Percentiles rank a stretch among this genome's conserved stretches.
These are phyloP conservation scores for Brachyhypopomus occidentalis DNA, from an alignment of 2,113 vertebrate species.

Conservation along the genomic window DNA sequence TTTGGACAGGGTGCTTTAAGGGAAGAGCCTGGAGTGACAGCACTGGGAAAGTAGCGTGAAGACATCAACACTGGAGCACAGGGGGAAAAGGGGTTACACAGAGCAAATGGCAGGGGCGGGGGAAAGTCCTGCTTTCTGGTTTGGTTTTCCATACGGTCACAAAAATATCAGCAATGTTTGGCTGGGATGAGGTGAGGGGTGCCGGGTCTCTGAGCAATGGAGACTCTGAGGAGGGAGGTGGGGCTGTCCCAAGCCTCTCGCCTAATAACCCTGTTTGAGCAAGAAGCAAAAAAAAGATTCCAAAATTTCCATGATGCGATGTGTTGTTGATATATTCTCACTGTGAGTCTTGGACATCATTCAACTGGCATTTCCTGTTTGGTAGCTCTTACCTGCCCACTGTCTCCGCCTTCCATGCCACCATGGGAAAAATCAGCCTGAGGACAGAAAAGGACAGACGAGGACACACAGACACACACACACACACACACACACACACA, in stretches of 20 bases:
- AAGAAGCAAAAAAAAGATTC: conserved; percentile 5
- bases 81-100: conserved; percentile 36
- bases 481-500: background rate
- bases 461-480: conserved; percentile 18
- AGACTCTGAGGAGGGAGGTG: conserved; percentile 46
- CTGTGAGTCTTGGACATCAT: background rate
- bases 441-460: conserved; percentile 28
- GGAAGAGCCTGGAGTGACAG: conserved; percentile 55
- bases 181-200: conserved; percentile 60
- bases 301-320: too few relatives aligned
- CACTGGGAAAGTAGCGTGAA: conserved; percentile 65
- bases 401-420: conserved; percentile 75
- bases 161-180: conserved; percentile 73
- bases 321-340: background rate
- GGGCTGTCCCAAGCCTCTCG: conserved; percentile 48
- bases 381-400: conserved; percentile 71
- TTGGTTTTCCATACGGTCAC: conserved; percentile 72
- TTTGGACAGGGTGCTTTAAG: conserved; percentile 30
- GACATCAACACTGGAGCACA: conserved; percentile 67
- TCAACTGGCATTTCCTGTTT: background rate
- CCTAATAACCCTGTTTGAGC: conserved; percentile 71
- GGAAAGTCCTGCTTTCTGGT: conserved; percentile 67
- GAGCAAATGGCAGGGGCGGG: conserved; percentile 32
- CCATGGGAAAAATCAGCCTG: conserved; percentile 75
- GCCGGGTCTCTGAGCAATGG: conserved; percentile 43